Base-by-base conservation (phyloP, 2,797 vertebrate genomes). In the Protosalanx chinensis region DNA sequence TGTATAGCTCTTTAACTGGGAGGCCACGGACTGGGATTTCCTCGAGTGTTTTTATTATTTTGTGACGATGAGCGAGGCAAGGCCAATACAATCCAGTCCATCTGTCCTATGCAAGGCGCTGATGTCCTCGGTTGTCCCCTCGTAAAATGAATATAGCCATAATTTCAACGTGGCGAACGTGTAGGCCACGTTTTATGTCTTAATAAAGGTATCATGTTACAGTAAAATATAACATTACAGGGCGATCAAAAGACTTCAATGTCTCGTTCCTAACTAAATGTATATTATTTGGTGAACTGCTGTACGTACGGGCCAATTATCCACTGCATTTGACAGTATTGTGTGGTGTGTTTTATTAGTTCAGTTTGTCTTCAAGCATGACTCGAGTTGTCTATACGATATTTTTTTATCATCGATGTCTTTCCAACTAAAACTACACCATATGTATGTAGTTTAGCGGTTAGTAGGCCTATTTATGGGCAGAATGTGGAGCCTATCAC, bases 171-270 rank as follows among this genome's bases (percentile, higher is more conserved):
- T 27, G 33, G 41, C 53, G 64, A 56, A 56, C 30, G 53, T 72
- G 63, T 60, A 56, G 27, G 12, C 16, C 76, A 0, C 68, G 76
- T 70, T 81, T 78, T 76, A 80, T 82, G 78, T 78, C 73, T 79
- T 71, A 74, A 79, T 81, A 79, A 80, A 79, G 57, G 41, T 71
- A 49, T 64, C 75, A 63, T 60, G 49, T 29, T 27, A 51, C 41
- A 66, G 8, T 32, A 23, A 30, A 58, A 33, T 12, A 23, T 20
- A 58, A 20, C 37, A 12, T 29, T 30, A 12, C 59, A 61, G 13
- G 23, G 59, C 27, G 32, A 30, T 56, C 46, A 51, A n/a, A 8
- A 16, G 2, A 27, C 20, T 13, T 8, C 41, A 46, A 46, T 46
- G 41, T 46, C 10, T 46, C 41, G 41, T 46, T 3, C 41, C 41